phyloP scores from a whole-genome alignment of 2,888 invertebrate genomes.

The Cephonodes hylas region DNA sequence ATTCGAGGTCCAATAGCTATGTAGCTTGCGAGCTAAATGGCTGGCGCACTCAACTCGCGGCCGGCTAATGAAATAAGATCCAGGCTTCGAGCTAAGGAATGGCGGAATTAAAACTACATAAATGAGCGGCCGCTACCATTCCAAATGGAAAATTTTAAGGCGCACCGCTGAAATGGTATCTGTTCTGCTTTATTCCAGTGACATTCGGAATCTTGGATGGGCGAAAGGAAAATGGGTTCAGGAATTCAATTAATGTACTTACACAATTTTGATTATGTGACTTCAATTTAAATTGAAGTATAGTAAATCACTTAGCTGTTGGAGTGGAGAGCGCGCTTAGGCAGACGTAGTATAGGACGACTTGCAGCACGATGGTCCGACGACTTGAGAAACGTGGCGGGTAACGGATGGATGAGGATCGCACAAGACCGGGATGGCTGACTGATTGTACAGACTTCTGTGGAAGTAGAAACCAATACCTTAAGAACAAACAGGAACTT shows the following conservation, averaged over 20 bases:
- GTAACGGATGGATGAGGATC: too few species aligned
- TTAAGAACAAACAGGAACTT: too few species aligned
- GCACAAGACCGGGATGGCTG: too few species aligned
- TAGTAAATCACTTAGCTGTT: too few species aligned
- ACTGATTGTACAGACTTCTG: too few species aligned
- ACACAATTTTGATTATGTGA: too few species aligned
- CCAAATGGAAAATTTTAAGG: slow-evolving; percentile 51
- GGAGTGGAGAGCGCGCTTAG: too few species aligned
- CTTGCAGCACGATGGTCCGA: too few species aligned
- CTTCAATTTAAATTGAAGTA: too few species aligned
- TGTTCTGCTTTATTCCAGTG: slow-evolving; percentile 5
- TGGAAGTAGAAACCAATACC: too few species aligned
- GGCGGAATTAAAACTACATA: slow-evolving; percentile 80
- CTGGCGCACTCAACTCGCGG: slow-evolving; percentile 61
- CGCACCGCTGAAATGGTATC: slow-evolving; percentile 10
- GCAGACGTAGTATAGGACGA: too few species aligned
- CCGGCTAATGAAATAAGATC: slow-evolving; percentile 80
- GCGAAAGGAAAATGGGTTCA: neutral
- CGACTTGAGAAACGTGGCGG: too few species aligned
- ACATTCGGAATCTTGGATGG: slow-evolving; percentile 1
- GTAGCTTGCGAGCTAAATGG: slow-evolving; percentile 73
- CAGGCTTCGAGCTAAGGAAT: slow-evolving; percentile 74
- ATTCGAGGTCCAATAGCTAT: slow-evolving; percentile 29
- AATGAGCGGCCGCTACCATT: slow-evolving; percentile 65
- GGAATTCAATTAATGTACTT: neutral